Evolutionary conservation across 64 coral and sea anemone genomes (phyloP), one percentile per base, ranked within the genome.

Genomic region (Exaiptasia diaphana): DNA sequence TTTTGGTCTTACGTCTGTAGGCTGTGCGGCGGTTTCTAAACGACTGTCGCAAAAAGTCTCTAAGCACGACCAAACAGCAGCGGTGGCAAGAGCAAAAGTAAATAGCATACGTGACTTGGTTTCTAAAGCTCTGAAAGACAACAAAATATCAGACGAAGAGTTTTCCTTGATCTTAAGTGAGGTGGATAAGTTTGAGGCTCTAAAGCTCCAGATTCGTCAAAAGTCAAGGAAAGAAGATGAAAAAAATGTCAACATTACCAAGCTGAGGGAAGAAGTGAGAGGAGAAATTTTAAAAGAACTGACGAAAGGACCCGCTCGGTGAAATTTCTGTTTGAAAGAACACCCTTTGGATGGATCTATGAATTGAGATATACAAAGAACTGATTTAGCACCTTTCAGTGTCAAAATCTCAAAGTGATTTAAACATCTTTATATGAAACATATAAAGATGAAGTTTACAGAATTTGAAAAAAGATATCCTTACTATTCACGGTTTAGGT

Each of bases 51-150:
- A 64, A 44, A 81, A 81, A 67, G 77, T 81, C 38, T 64, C 55
- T 81, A 81, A 81, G 60, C 77, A 81, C 77, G 79, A 82, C 63
- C 79, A 82, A 67, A 82, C 79, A 32, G 64, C 69, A 45, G 63
- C 79, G 37, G 61, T 82, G 63, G 62, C 79, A 54, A 82, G 49
- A 32, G 77, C 79, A 49, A 82, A 82, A 68, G 46, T 69, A 68
- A 82, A 82, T 67, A 82, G 60, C 5, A 50, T 82, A 33, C 62
- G 64, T 68, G 62, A 82, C 30, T 30, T 82, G 12, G 45, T 82
- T 48, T 82, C 79, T 49, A 82, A 82, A 69, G 39, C 78, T 6
- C 28, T 82, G 78, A 82, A 82, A 82, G 63, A 82, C 62, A 82
- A 79, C 34, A 82, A 82, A 53, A 82, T 82, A 18, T 50, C 40